Conservation (phyloP, 2,888 invertebrate species). For the Eumerus sabulonum region DNA sequence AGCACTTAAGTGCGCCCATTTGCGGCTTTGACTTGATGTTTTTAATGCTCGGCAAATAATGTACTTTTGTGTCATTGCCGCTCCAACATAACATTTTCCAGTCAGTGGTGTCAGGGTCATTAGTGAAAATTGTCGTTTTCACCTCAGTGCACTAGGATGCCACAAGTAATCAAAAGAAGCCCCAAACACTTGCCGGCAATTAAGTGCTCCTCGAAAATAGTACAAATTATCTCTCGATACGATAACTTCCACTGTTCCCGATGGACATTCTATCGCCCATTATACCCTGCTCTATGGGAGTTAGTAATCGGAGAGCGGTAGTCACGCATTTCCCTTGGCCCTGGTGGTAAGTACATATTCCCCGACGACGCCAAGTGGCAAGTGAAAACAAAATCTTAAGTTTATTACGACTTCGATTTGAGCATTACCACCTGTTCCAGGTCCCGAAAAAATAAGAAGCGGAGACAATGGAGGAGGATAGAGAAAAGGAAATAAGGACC, state of each 20-base stretch:
- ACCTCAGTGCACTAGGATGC: conserved; percentile 19
- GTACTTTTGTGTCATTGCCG: no score
- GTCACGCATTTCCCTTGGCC: no score
- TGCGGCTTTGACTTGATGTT: no score
- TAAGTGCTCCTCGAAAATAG: conserved; percentile 31
- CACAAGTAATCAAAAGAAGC: conserved; percentile 36
- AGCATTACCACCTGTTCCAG: conserved; percentile 3
- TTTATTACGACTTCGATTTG: conserved; percentile 40
- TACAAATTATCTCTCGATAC: conserved; percentile 40
- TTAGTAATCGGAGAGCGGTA: no score
- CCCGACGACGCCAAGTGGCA: conserved; percentile 55
- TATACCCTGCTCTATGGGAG: no score
- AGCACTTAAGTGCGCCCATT: no score
- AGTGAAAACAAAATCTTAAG: conserved; percentile 45
- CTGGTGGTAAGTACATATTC: no score
- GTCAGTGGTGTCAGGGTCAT: conserved; percentile 4
- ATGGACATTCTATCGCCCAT: no score
- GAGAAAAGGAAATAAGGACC: not conserved
- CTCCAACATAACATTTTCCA: no score
- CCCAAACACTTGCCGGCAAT: conserved; percentile 43
- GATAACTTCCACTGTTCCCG: no score
- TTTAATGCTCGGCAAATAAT: no score
- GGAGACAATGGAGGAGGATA: conserved; percentile 13
- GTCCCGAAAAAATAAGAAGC: no score
- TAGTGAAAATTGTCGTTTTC: conserved; percentile 33